These are phyloP conservation scores for Meta bourneti DNA, from an alignment of 2,888 invertebrate genomes.

Conservation along the genomic window DNA sequence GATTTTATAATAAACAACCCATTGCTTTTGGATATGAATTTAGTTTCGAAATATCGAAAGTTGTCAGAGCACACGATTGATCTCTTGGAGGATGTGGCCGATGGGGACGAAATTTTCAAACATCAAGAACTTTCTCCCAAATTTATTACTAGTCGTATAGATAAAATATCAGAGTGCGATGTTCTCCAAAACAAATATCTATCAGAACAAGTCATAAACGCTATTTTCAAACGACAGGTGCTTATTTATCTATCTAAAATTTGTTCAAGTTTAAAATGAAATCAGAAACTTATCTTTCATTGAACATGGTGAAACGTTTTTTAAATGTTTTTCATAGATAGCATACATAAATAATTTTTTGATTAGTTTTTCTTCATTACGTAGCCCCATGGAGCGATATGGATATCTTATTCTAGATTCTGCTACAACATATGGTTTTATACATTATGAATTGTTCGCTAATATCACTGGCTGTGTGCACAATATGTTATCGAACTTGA, in stretches of 20 bases:
- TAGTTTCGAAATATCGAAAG: slow-evolving; percentile 5
- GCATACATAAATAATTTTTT: too few species aligned
- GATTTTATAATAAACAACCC: background rate
- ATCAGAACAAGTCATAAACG: background rate
- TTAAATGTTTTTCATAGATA: too few species aligned
- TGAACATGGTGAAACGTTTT: too few species aligned
- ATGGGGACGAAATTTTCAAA: slow-evolving; percentile 29
- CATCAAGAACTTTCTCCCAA: background rate
- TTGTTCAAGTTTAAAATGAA: background rate
- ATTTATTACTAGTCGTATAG: background rate
- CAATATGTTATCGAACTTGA: background rate
- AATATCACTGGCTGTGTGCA: background rate
- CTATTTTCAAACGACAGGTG: background rate
- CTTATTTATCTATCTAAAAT: background rate
- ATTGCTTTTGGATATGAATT: background rate
- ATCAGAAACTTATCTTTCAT: too few species aligned
- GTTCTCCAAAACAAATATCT: background rate
- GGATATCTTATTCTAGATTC: background rate
- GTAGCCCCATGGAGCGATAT: background rate
- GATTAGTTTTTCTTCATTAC: too few species aligned
- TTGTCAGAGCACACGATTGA: background rate
- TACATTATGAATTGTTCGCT: background rate
- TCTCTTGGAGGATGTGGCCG: background rate
- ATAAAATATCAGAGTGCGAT: background rate
- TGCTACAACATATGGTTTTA: background rate